Evolutionary conservation across 92 coral and sea anemone species (phyloP).

Genomic region (Phenganax stokvisi): DNA sequence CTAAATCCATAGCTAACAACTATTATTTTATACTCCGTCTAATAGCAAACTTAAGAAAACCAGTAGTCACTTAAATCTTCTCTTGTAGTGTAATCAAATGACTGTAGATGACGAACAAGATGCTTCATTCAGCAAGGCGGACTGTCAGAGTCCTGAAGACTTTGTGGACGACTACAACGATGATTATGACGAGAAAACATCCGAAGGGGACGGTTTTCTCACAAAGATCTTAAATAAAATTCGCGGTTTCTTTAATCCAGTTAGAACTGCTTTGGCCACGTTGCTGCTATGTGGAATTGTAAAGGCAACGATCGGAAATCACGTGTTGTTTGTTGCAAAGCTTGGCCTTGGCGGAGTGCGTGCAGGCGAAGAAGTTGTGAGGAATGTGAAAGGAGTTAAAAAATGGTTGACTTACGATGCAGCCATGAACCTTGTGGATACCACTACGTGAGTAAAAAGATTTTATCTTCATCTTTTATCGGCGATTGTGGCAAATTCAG

Average conservation of each 20-base stretch:
- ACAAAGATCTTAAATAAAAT: background rate
- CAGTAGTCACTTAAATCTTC: conserved; percentile 4
- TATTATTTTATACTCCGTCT: no score
- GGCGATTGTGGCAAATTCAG: no score
- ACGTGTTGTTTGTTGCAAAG: conserved; percentile 5
- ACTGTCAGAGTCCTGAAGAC: conserved; percentile 3
- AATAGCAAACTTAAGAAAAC: no score
- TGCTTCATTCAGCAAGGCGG: conserved; percentile 32
- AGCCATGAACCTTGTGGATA: conserved; percentile 28
- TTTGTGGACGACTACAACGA: conserved; percentile 7
- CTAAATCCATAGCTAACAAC: no score
- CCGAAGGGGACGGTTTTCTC: background rate
- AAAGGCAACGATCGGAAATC: conserved; percentile 21
- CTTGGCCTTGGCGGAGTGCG: conserved; percentile 26
- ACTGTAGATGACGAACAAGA: conserved; percentile 67
- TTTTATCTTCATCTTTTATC: background rate
- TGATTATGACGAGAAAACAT: conserved; percentile 7
- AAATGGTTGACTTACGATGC: conserved; percentile 6
- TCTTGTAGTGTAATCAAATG: conserved; percentile 65
- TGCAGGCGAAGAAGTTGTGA: conserved; percentile 6
- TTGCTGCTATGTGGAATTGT: conserved; percentile 9
- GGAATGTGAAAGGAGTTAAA: conserved; percentile 2
- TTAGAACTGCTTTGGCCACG: background rate
- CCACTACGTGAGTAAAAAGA: background rate
- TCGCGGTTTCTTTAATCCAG: background rate